phyloP scores from a whole-genome alignment of 2,113 vertebrate genomes.

The Tympanuchus pallidicinctus region DNA sequence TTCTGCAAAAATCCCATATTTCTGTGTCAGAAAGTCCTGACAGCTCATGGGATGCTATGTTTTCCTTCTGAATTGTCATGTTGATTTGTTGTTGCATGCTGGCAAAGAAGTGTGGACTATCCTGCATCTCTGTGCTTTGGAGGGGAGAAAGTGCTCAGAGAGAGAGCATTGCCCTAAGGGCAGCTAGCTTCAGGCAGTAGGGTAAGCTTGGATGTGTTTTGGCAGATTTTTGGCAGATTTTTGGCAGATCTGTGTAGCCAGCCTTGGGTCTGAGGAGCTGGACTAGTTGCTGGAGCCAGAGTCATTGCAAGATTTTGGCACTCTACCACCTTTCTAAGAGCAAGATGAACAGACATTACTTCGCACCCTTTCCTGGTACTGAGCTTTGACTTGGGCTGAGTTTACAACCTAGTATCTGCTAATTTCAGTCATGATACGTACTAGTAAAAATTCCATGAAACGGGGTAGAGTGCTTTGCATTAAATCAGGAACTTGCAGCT shows the following conservation, averaged over 20 bases:
- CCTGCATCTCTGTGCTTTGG: background rate
- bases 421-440: background rate
- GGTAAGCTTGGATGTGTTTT: rapidly evolving
- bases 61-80: background rate
- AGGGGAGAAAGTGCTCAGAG: background rate
- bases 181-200: background rate
- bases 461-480: background rate
- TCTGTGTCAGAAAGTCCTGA: background rate
- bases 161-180: rapidly evolving
- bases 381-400: background rate
- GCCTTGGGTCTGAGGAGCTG: background rate
- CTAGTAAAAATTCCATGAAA: background rate
- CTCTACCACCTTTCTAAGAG: background rate
- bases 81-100: rapidly evolving
- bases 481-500: background rate
- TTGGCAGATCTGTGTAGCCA: background rate
- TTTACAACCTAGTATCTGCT: background rate
- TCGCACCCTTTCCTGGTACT: background rate
- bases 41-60: background rate
- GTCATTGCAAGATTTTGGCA: background rate
- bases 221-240: background rate
- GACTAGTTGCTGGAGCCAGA: background rate
- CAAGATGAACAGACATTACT: background rate
- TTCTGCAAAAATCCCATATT: background rate
- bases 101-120: background rate